A percentile compares a stretch with the other conserved stretches of the same genome.
These are phyloP conservation scores for Brachirus orientalis DNA, from an alignment of 2,113 vertebrate genomes.

Conservation along the genomic window DNA sequence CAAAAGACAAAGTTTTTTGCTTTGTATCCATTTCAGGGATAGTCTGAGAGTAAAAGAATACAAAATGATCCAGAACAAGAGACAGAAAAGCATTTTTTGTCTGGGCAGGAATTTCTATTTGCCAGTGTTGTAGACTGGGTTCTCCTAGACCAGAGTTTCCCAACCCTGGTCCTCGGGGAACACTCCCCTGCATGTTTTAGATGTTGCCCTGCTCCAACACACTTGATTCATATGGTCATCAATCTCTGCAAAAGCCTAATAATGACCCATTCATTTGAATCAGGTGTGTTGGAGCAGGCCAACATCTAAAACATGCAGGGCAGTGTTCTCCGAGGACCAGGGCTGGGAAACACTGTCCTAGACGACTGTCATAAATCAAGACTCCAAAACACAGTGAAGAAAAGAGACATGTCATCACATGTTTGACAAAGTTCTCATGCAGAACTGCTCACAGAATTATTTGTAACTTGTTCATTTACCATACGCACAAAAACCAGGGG, in stretches of 20 bases:
- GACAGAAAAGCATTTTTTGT: conserved; percentile 17
- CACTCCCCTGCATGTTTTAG: too few species aligned
- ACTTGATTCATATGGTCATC: too few species aligned
- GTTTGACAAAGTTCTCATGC: conserved; percentile 46
- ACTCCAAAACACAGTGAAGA: conserved; percentile 40
- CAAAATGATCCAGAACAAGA: conserved; percentile 3
- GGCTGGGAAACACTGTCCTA: too few species aligned
- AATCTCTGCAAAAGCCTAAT: too few species aligned
- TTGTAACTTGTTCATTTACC: conserved; percentile 43
- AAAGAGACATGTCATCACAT: conserved; percentile 53
- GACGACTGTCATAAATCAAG: conserved; percentile 42
- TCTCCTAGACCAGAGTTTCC: too few species aligned
- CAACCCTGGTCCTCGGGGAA: too few species aligned
- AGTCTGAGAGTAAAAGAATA: conserved; percentile 25
- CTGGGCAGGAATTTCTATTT: conserved; percentile 45
- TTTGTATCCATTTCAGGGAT: conserved; percentile 38
- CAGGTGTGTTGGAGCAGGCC: too few species aligned
- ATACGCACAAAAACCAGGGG: too few species aligned
- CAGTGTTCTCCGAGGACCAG: too few species aligned
- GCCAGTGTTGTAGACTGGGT: conserved; percentile 30
- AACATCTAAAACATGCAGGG: too few species aligned
- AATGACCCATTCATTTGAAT: too few species aligned
- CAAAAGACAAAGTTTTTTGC: conserved; percentile 64
- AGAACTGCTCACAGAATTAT: conserved; percentile 38
- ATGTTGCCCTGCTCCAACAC: too few species aligned